Percentiles rank a stretch among this genome's conserved stretches.
phyloP scores from a whole-genome alignment of 2,888 invertebrate species.

The Cetonia aurata region DNA sequence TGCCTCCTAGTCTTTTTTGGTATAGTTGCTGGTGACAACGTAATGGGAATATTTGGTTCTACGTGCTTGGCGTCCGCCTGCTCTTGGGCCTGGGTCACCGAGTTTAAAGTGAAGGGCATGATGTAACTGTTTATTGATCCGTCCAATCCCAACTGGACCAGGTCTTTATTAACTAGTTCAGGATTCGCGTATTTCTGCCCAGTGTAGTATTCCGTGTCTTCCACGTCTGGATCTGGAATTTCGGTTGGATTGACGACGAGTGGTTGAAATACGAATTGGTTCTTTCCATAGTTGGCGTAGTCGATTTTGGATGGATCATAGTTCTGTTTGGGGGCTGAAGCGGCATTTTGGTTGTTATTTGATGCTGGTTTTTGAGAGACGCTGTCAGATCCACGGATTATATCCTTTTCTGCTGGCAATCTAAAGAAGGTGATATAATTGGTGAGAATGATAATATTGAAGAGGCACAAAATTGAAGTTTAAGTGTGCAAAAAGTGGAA shows the following conservation, averaged over 20 bases:
- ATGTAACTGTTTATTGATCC: conserved; percentile 37
- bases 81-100: conserved; percentile 22
- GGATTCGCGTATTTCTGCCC: conserved; percentile 34
- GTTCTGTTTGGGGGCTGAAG: not conserved
- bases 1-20: not conserved
- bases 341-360: not conserved
- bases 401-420: not conserved
- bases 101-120: conserved; percentile 35
- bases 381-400: not conserved
- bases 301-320: conserved; percentile 13
- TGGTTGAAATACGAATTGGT: conserved; percentile 33
- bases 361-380: not conserved
- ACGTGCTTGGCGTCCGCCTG: conserved; percentile 8
- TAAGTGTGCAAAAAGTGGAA: too few relatives aligned
- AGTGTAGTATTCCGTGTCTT: conserved; percentile 34
- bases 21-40: conserved; percentile 19
- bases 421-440: not conserved
- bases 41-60: conserved; percentile 13
- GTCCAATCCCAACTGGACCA: conserved; percentile 29
- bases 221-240: conserved; percentile 37
- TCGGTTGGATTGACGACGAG: conserved; percentile 23
- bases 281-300: conserved; percentile 18
- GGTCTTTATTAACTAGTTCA: conserved; percentile 30
- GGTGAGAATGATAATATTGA: not conserved
- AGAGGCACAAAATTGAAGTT: not conserved